Conservation (phyloP, 1,140 invertebrate genomes). For the Megalopta genalis region DNA sequence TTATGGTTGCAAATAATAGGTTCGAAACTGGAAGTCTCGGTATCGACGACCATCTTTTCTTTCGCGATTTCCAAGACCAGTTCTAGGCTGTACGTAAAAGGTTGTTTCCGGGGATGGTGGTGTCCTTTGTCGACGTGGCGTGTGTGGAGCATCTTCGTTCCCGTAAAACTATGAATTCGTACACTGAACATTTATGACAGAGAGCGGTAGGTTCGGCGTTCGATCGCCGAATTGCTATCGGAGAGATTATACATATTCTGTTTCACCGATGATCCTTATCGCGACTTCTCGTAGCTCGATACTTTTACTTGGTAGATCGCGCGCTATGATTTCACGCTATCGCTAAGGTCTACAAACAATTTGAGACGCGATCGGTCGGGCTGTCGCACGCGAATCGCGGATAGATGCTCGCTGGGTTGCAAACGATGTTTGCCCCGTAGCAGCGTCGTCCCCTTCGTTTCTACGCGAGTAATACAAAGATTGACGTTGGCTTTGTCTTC, state of each 20-base stretch:
- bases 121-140: background rate
- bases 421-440: too few species aligned
- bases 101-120: background rate
- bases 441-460: too few species aligned
- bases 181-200: conserved; percentile 1
- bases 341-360: conserved; percentile 1
- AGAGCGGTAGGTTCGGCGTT: background rate
- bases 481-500: too few species aligned
- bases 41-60: background rate
- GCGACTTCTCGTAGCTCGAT: background rate
- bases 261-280: background rate
- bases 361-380: background rate
- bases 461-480: too few species aligned
- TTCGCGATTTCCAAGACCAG: background rate
- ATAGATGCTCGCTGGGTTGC: too few species aligned
- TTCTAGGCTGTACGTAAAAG: background rate
- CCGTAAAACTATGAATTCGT: background rate
- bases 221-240: background rate
- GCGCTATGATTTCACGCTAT: background rate
- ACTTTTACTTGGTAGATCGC: background rate
- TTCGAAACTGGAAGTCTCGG: conserved; percentile 15
- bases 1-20: conserved; percentile 48
- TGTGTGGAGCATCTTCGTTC: too few species aligned
- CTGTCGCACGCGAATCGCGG: background rate
- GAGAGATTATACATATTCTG: background rate